Evolutionary conservation across 1,140 invertebrate genomes (phyloP).

Genomic region (Lucilia cuprina): DNA sequence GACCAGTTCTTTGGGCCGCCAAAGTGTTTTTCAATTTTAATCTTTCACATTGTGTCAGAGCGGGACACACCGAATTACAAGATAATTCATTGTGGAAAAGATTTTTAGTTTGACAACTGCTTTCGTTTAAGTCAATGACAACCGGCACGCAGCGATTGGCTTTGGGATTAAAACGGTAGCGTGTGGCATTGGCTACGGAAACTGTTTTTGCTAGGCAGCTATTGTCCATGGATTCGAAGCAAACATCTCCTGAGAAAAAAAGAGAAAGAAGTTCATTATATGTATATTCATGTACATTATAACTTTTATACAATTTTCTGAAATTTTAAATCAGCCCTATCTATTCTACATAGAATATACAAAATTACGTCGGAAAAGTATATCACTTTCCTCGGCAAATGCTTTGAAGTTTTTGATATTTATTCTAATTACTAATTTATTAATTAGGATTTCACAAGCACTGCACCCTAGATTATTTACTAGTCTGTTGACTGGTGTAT

Average conservation of each 20-base stretch:
- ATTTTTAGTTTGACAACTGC: constrained; percentile 85
- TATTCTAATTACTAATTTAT: too few relatives aligned
- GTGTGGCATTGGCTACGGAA: constrained; percentile 65
- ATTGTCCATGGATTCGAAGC: constrained; percentile 76
- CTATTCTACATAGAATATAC: too few relatives aligned
- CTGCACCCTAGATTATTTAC: too few relatives aligned
- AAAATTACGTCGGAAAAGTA: too few relatives aligned
- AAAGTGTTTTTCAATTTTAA: constrained; percentile 78
- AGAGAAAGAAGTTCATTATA: neutral
- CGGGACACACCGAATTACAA: constrained; percentile 83
- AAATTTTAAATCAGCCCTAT: too few relatives aligned
- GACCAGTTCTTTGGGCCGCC: constrained; percentile 71
- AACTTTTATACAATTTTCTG: too few relatives aligned
- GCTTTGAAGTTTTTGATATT: too few relatives aligned
- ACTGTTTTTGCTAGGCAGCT: constrained; percentile 65
- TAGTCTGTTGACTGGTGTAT: too few relatives aligned
- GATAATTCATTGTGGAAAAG: constrained; percentile 84
- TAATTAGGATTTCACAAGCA: too few relatives aligned
- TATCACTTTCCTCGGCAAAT: too few relatives aligned
- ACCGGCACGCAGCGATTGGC: constrained; percentile 78
- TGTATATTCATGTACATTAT: too few relatives aligned
- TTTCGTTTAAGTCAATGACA: constrained; percentile 66
- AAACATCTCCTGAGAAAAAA: constrained; percentile 73
- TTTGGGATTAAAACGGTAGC: constrained; percentile 82
- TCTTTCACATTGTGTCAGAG: constrained; percentile 81